phyloP scores from a whole-genome alignment of 1,140 invertebrate genomes.

The Holcopasites calliopsidis region DNA sequence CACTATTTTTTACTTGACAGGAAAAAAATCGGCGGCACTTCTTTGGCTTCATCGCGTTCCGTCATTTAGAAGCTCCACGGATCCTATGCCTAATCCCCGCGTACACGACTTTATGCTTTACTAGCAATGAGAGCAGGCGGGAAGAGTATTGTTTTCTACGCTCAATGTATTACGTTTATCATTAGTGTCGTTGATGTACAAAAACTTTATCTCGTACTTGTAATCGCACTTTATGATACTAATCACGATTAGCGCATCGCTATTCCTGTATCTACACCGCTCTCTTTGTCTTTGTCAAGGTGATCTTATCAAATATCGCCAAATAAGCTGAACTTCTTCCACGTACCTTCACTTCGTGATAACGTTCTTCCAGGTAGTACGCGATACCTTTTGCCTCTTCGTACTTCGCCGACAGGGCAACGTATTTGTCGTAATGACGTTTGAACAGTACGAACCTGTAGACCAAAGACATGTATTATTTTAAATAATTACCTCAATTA shows the following conservation, averaged over 20 bases:
- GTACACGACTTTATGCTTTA: background rate
- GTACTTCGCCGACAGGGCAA: slow-evolving; percentile 82
- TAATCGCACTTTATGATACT: no score
- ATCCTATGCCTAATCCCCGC: background rate
- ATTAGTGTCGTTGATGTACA: no score
- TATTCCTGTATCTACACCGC: no score
- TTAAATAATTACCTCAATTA: no score
- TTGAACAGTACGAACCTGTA: slow-evolving; percentile 84
- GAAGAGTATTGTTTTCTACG: no score
- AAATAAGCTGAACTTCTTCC: background rate
- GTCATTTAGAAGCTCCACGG: background rate
- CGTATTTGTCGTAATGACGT: slow-evolving; percentile 84
- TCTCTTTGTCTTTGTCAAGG: no score
- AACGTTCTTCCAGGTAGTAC: slow-evolving; percentile 84
- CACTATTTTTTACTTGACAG: background rate
- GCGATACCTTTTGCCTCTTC: slow-evolving; percentile 83
- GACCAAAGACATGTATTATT: slow-evolving; percentile 12
- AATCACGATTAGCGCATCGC: no score
- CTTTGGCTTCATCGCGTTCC: slow-evolving; percentile 32
- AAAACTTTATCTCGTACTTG: no score
- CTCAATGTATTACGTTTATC: no score
- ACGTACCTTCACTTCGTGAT: slow-evolving; percentile 84
- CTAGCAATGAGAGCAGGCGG: no score
- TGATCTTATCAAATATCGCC: no score
- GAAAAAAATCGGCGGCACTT: slow-evolving; percentile 2